These are phyloP conservation scores for Dryadula phaetusa DNA, from an alignment of 2,888 invertebrate species.

Conservation along the genomic window DNA sequence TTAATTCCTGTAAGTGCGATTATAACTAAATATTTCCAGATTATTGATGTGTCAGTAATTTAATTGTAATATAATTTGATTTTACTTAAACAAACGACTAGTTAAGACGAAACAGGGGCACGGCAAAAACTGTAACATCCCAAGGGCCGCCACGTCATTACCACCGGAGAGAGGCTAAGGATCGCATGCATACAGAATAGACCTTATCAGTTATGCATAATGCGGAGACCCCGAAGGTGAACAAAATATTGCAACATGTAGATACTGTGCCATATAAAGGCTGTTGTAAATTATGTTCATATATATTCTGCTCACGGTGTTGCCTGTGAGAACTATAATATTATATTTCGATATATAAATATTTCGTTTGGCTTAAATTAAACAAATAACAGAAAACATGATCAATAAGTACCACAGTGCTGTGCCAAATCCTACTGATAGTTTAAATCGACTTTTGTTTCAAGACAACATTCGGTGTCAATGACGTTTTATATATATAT, in stretches of 20 bases:
- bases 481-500: too few relatives aligned
- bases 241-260: conserved; percentile 78
- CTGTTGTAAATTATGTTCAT: conserved; percentile 40
- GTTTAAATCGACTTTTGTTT: too few relatives aligned
- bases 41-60: background rate
- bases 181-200: conserved; percentile 84
- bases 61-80: conserved; percentile 9
- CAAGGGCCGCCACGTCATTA: conserved; percentile 72
- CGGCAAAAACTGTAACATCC: conserved; percentile 59
- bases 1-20: too few relatives aligned
- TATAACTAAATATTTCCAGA: too few relatives aligned
- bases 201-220: conserved; percentile 85
- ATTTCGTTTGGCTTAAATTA: too few relatives aligned
- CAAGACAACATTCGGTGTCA: too few relatives aligned
- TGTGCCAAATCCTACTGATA: too few relatives aligned
- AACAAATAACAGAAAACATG: too few relatives aligned
- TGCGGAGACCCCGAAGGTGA: conserved; percentile 82
- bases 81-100: conserved; percentile 25
- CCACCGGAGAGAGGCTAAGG: conserved; percentile 65
- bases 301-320: background rate
- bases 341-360: too few relatives aligned
- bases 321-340: too few relatives aligned
- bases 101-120: conserved; percentile 48
- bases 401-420: too few relatives aligned
- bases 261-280: conserved; percentile 51